Base-by-base conservation (phyloP, 2,797 vertebrate genomes). In the Scleropages formosus region DNA sequence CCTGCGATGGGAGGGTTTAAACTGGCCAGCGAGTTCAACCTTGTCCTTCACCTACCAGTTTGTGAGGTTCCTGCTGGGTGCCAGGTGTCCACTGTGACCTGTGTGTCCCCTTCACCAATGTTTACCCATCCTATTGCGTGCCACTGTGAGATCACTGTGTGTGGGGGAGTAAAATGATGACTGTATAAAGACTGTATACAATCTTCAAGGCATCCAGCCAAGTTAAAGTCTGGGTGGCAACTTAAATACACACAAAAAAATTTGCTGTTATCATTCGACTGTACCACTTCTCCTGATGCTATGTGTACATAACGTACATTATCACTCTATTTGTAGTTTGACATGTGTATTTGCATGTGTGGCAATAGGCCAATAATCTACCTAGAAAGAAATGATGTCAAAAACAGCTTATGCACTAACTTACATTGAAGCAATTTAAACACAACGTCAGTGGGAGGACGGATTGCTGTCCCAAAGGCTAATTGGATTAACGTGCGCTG, bases 41-140 rank as follows among this genome's bases (percentile, higher is more conserved):
- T 22, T 18, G 22, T 27, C 0, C 22, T 26, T 68, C 68, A 1
- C 24, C 68, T 51, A 27, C 20, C 11, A 53, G 56, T 70, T 68
- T 70, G 68, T 70, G 68, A 70, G 68, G 47, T 70, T 47, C 47
- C 68, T 49, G 47, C 22, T 22, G 22, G 18, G 46, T 22, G 67
- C 67, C 67, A 70, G 70, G 22, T 44, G 20, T 16, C 22, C 20
- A 68, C 6, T 3, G 39, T 56, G 66, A 10, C 24, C 47, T 47
- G 51, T 56, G 49, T 24, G 49, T 70, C 67, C 18, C 9, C 31
- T 27, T 67, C 67, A 26, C 8, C 67, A 56, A 6, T 18, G 3
- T 24, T 68, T 31, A 27, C 47, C 47, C 70, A 39, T n/a, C n/a
- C n/a, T n/a, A n/a, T n/a, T n/a, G n/a, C n/a, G 20, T 39, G 18